Conservation (phyloP, 2,797 vertebrate genomes). For the Tangara arthus region DNA sequence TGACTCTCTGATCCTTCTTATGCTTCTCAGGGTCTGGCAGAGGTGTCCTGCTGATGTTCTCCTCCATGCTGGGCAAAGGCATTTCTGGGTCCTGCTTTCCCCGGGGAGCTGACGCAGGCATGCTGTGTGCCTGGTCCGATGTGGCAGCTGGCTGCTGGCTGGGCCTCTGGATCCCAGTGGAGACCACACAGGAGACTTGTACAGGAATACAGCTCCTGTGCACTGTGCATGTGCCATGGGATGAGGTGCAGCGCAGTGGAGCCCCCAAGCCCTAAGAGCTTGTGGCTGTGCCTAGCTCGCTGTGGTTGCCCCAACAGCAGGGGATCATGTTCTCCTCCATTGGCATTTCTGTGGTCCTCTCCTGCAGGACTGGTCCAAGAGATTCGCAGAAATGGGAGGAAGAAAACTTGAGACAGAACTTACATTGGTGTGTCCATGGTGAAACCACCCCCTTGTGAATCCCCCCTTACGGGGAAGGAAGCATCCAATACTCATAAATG, state of each 20-base stretch:
- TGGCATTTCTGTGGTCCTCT: neutral
- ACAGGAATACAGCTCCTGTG: neutral
- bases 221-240: too few species aligned
- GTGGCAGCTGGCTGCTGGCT: neutral
- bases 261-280: neutral
- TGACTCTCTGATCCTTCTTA: too few species aligned
- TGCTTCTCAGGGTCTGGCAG: neutral
- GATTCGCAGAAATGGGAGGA: neutral
- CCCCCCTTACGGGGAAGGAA: neutral
- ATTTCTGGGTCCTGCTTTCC: neutral
- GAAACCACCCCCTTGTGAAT: neutral
- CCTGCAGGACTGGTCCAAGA: neutral
- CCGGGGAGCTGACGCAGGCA: neutral
- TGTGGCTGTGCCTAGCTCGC: neutral
- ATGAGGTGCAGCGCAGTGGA: fast-evolving
- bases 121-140: too few species aligned
- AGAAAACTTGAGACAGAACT: neutral
- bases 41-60: neutral
- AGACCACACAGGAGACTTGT: fast-evolving
- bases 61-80: neutral
- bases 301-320: fast-evolving
- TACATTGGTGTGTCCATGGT: neutral
- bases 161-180: neutral
- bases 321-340: fast-evolving
- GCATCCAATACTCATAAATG: neutral